Base-by-base conservation (phyloP, 35 echinoderm and acorn worm genomes). In the Apostichopus parvimensis region DNA sequence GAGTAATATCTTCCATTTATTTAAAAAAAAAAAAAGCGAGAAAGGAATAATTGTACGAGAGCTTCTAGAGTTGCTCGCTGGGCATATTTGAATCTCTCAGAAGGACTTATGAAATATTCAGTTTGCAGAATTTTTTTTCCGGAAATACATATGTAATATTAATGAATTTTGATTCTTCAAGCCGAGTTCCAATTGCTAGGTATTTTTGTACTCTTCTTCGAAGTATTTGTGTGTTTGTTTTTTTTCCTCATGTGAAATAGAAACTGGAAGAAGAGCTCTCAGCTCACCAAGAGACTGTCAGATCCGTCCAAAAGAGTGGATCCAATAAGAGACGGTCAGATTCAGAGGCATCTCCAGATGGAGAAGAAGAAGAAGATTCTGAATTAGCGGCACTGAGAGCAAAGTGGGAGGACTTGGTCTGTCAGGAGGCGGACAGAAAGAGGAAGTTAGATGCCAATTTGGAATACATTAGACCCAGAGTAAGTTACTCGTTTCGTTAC, bases 231-330 rank as follows among this genome's bases (percentile, higher is more conserved):
- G 9, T 83, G 15, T 83, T 64, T 28, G 45, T 88, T n/a, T 88
- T 73, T 54, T 34, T 85, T 84, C n/a, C n/a, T 22, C 53, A 57
- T 87, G 87, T 59, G 34, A 45, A 45, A 61, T 79, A 99, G 97
- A 99, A 96, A 96, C 87, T 99, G 15, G 97, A 99, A 90, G 95
- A 99, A 77, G 97, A 99, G 87, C 86, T 99, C 12, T 99, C 97
- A 15, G 97, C 95, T 26, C 97, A 99, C 79, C 97, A 99, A 72
- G 95, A 93, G 1, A 85, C 95, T 23, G 73, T 99, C 56, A 96
- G 93, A 93, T 94, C 97, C 73, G 93, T 99, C 17, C 95, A 95
- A 22, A 90, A 93, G 61, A 82, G 95, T 9, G 97, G 95, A 8
- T 79, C 92, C 7, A 82, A 82, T 25, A 95, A 93, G 22, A 90